Evolutionary conservation across 92 coral and sea anemone species (phyloP).

Genomic region (Plumapathes pennacea): DNA sequence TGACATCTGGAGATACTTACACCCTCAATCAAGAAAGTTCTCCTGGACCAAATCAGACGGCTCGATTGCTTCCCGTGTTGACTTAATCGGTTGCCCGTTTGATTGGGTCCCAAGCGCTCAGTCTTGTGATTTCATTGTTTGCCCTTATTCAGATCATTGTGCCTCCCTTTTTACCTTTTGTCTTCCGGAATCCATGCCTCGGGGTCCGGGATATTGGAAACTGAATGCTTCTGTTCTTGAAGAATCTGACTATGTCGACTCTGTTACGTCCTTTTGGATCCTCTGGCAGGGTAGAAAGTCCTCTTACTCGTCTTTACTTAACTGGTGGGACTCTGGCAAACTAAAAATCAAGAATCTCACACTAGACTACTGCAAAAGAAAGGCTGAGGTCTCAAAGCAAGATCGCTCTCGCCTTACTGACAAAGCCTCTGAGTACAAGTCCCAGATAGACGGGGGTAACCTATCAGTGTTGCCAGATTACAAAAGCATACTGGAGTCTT

Average conservation of each 20-base stretch:
- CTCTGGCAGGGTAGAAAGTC: not conserved
- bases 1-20: conserved; percentile 10
- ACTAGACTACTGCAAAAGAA: not conserved
- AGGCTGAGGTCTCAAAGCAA: not conserved
- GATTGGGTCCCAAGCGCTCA: not conserved
- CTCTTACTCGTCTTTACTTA: not conserved
- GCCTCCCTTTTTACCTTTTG: not conserved
- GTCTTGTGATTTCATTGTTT: not conserved
- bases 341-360: conserved; percentile 1
- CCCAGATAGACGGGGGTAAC: too few relatives aligned
- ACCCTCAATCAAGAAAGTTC: not conserved
- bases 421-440: too few relatives aligned
- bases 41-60: conserved; percentile 3
- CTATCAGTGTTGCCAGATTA: too few relatives aligned
- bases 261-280: not conserved
- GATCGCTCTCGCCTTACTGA: too few relatives aligned
- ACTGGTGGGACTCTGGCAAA: conserved; percentile 16
- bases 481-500: too few relatives aligned
- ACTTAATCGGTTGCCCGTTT: conserved; percentile 4
- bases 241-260: not conserved
- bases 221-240: conserved; percentile 4
- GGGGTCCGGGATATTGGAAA: conserved; percentile 23
- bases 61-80: conserved; percentile 6
- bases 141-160: conserved; percentile 19
- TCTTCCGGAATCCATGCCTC: conserved; percentile 1